Evolutionary conservation across 1,140 invertebrate species (phyloP).

Genomic region (Cyrtorhinus lividipennis): DNA sequence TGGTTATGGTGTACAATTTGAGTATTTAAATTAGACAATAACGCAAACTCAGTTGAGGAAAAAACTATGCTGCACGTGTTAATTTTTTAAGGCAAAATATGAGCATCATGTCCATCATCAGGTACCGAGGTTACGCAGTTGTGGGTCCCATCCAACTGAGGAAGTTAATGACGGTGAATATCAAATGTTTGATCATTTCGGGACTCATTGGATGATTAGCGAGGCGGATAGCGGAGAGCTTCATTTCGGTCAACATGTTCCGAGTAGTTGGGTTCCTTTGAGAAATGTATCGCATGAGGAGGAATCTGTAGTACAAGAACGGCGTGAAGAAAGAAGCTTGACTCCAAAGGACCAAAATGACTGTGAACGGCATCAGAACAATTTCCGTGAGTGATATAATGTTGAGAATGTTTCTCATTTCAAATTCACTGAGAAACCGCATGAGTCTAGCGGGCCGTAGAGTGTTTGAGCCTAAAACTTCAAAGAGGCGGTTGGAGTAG

Average conservation of each 20-base stretch:
- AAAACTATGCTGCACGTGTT: too few relatives aligned
- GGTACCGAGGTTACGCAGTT: not conserved
- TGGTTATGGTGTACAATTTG: too few relatives aligned
- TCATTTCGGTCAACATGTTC: constrained; percentile 69
- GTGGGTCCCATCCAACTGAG: constrained; percentile 22
- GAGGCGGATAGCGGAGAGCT: constrained; percentile 42
- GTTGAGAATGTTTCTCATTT: too few relatives aligned
- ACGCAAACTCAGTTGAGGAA: too few relatives aligned
- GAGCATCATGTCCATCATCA: too few relatives aligned
- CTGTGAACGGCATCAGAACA: constrained; percentile 8
- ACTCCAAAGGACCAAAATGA: constrained; percentile 29
- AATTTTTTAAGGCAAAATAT: too few relatives aligned
- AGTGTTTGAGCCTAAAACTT: constrained; percentile 41
- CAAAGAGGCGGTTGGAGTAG: constrained; percentile 71
- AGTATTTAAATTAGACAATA: too few relatives aligned
- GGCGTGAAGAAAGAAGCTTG: constrained; percentile 71
- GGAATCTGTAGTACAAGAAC: constrained; percentile 90
- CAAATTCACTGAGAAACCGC: too few relatives aligned
- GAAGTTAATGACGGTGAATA: constrained; percentile 22
- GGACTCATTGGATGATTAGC: constrained; percentile 47
- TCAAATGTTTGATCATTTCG: constrained; percentile 33
- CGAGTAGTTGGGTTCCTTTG: constrained; percentile 89
- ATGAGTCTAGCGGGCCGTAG: too few relatives aligned
- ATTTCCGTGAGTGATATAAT: too few relatives aligned
- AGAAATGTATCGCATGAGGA: constrained; percentile 74